A percentile compares a stretch with the other conserved stretches of the same genome.
Evolutionary conservation across 35 echinoderm and acorn worm genomes (phyloP).

Genomic region (Strongylocentrotus purpuratus): DNA sequence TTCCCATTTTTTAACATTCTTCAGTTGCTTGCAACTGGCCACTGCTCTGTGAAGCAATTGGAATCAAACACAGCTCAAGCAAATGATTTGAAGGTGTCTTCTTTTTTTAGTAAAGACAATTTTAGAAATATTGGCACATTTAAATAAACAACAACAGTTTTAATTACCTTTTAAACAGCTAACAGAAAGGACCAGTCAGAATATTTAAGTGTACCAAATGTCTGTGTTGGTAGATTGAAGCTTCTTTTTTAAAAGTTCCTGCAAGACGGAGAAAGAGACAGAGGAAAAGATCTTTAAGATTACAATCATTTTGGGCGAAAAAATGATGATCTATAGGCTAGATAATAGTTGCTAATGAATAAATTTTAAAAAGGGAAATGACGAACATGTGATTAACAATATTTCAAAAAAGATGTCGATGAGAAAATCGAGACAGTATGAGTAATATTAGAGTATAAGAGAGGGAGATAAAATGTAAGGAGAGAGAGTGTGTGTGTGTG

Average conservation of each 20-base stretch:
- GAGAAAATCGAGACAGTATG: too few species aligned
- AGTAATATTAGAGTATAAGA: too few species aligned
- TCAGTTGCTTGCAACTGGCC: too few species aligned
- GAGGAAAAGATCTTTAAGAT: background rate
- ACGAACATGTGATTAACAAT: background rate
- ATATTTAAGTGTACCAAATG: background rate
- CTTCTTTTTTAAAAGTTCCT: background rate
- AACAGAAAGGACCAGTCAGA: background rate
- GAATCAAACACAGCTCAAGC: too few species aligned
- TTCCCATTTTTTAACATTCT: too few species aligned
- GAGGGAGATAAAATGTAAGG: too few species aligned
- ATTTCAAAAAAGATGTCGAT: too few species aligned
- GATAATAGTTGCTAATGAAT: background rate
- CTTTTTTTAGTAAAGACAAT: too few species aligned
- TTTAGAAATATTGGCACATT: background rate
- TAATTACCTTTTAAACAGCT: background rate
- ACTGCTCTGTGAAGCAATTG: too few species aligned
- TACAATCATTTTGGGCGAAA: background rate
- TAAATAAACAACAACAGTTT: background rate
- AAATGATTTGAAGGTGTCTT: too few species aligned
- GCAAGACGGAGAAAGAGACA: background rate
- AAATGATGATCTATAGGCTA: background rate
- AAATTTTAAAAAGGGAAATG: background rate
- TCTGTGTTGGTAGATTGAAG: background rate
- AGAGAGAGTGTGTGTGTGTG: too few species aligned